Evolutionary conservation across 2,113 vertebrate genomes (phyloP).

Genomic region (Tupaia tana): DNA sequence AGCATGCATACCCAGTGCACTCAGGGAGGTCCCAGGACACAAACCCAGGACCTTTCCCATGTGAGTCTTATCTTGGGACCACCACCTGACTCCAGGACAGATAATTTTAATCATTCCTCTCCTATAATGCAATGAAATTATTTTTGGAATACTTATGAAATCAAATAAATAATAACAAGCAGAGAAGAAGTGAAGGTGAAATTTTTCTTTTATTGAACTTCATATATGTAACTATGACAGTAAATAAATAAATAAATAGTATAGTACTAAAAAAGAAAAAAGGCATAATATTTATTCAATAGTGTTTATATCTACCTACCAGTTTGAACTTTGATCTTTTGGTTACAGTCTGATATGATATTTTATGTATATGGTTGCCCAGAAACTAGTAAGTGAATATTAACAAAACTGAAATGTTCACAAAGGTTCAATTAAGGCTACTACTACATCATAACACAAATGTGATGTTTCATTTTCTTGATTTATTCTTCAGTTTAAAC

Average conservation of each 20-base stretch:
- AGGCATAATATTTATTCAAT: not conserved
- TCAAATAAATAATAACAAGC: not conserved
- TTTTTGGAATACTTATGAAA: not conserved
- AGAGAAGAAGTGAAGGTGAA: not conserved
- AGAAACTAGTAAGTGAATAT: not conserved
- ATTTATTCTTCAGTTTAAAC: slow-evolving; percentile 25
- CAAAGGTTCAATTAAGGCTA: not conserved
- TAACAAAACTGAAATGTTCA: slow-evolving; percentile 39
- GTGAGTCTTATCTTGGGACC: too few relatives aligned
- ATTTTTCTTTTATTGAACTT: not conserved
- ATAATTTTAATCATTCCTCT: slow-evolving; percentile 3
- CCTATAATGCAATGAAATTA: not conserved
- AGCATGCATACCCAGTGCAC: too few relatives aligned
- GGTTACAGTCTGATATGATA: slow-evolving; percentile 7
- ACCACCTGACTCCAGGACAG: not conserved
- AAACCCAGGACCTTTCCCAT: too few relatives aligned
- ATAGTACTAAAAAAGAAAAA: not conserved
- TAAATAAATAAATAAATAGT: slow-evolving; percentile 6
- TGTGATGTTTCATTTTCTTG: not conserved
- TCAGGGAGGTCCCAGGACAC: too few relatives aligned
- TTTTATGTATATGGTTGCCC: not conserved
- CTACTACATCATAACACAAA: not conserved
- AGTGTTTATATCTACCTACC: not conserved
- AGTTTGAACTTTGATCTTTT: slow-evolving; percentile 33
- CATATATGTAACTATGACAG: not conserved